phyloP scores from a whole-genome alignment of 37 sponge, comb jelly and placozoan genomes.

The Halisarca cf. caerulea region DNA sequence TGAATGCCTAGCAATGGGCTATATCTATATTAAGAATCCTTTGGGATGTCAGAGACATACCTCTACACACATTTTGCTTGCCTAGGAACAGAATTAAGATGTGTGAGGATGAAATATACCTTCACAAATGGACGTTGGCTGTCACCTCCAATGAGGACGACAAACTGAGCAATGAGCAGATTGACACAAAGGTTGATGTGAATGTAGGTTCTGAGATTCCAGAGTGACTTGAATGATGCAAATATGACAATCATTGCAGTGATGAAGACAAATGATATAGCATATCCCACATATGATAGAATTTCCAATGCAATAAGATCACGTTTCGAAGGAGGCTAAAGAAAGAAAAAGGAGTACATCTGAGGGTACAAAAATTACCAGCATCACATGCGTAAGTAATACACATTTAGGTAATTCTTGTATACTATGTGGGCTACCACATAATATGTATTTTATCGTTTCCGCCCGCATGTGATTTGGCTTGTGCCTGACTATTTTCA shows the following conservation, averaged over 20 bases:
- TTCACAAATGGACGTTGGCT: background rate
- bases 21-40: no score
- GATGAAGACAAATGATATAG: conserved; percentile 51
- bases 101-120: background rate
- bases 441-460: no score
- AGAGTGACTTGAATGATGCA: conserved; percentile 50
- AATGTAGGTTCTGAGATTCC: conserved; percentile 62
- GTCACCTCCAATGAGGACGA: conserved; percentile 49
- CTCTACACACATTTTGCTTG: no score
- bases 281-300: conserved; percentile 41
- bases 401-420: no score
- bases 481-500: no score
- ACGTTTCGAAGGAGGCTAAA: background rate
- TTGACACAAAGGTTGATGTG: conserved; percentile 59
- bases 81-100: no score
- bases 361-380: no score
- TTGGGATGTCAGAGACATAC: no score
- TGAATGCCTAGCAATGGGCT: no score
- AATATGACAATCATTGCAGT: conserved; percentile 30
- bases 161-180: conserved; percentile 55
- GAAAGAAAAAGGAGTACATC: background rate
- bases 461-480: no score
- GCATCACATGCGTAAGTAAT: no score
- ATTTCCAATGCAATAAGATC: conserved; percentile 7
- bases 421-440: no score